Evolutionary conservation across 37 sponge, comb jelly and placozoan genomes (phyloP), one percentile per base, ranked within the genome.

Genomic region (Amphimedon queenslandica): DNA sequence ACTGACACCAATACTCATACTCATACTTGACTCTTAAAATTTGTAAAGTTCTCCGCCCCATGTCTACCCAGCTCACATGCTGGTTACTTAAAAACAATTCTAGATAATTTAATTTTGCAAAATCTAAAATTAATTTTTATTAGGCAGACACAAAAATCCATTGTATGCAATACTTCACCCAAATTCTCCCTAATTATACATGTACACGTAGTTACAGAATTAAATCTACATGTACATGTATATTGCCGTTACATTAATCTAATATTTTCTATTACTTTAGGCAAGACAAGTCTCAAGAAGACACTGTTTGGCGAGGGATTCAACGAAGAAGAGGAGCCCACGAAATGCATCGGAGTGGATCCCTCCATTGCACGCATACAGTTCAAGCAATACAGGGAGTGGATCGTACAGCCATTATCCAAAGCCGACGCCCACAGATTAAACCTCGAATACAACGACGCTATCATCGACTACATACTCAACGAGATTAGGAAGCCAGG

Each of bases 251-350:
- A 47, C 53, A 47, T 47, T 47, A 47, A 8, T 18, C 53, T 47
- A 18, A 8, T 47, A 8, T 47, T 47, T 18, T 18, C 53, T n/a
- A n/a, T n/a, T n/a, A n/a, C 1, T 28, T 1, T 63, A 86, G 90
- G 90, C 3, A 89, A 89, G 73, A 89, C 69, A 35, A 80, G 80
- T 41, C 68, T 89, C 25, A 89, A 89, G 77, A 83, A 89, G 58
- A 83, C 90, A 0, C 66, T 89, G 23, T 83, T 74, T 74, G 90
- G 90, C 23, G 90, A 89, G 61, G 69, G 25, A 37, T 83, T 75
- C 24, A 60, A 75, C 24, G 69, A 57, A 24, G 16, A 36, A n/a
- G 76, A 83, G 53, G 66, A 41, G 31, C 76, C 84, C 5, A 89
- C 69, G 20, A 41, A 42, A 13, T 84, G 90, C 1, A 83, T 89